These are phyloP conservation scores for Lasioglossum marginatum DNA, from an alignment of 2,888 invertebrate species.

Conservation along the genomic window DNA sequence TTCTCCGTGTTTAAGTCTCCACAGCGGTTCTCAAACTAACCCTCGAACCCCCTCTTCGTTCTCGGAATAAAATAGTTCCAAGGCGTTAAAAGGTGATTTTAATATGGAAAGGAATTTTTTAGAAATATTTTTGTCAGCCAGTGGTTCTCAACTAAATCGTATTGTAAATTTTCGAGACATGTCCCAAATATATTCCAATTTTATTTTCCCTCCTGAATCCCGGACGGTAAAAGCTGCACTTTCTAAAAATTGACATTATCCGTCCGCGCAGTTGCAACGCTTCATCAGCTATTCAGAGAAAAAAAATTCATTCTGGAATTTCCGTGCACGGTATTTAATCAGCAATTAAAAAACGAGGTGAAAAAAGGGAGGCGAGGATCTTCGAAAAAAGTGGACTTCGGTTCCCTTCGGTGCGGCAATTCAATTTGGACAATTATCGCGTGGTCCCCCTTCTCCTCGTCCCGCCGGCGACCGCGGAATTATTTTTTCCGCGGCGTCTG, in stretches of 20 bases:
- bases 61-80: background rate
- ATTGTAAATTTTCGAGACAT: background rate
- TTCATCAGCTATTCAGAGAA: background rate
- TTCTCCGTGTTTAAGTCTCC: background rate
- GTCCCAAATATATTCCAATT: background rate
- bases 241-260: background rate
- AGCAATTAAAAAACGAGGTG: background rate
- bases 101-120: background rate
- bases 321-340: slow-evolving; percentile 2
- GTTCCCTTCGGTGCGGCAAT: slow-evolving; percentile 3
- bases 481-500: slow-evolving; percentile 22
- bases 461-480: background rate
- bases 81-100: background rate
- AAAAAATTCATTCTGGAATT: background rate
- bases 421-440: slow-evolving; percentile 10
- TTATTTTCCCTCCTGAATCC: background rate
- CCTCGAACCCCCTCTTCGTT: background rate
- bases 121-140: background rate
- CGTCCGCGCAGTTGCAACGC: background rate
- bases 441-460: background rate
- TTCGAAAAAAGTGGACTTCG: background rate
- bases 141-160: background rate
- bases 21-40: background rate
- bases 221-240: background rate
- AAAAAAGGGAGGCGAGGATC: background rate